Evolutionary conservation across 2,113 vertebrate genomes (phyloP).

Genomic region (Ia io): DNA sequence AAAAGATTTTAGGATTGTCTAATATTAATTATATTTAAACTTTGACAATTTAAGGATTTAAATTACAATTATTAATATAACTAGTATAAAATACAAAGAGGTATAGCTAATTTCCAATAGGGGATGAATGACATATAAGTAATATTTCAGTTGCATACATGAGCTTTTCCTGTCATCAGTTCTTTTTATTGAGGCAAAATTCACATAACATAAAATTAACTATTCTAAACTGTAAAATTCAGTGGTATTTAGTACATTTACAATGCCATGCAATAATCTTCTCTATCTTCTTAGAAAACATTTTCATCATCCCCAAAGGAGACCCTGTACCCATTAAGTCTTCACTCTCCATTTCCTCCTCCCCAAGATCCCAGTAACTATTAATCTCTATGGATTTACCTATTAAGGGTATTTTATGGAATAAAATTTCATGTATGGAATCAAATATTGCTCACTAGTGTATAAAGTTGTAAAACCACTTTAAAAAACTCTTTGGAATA

Average conservation of each 20-base stretch:
- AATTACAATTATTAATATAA: not conserved
- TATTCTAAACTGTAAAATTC: not conserved
- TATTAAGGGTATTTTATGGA: not conserved
- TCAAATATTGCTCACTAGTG: not conserved
- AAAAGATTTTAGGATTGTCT: not conserved
- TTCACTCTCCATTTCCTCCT: not conserved
- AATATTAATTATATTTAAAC: not conserved
- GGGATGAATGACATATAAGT: not conserved
- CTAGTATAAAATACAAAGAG: not conserved
- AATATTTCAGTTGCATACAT: not conserved
- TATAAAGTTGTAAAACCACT: not conserved
- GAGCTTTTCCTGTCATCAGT: not conserved
- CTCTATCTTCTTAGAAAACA: not conserved
- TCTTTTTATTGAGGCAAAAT: not conserved
- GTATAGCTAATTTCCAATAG: not conserved
- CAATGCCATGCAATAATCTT: not conserved
- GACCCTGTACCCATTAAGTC: rapidly evolving
- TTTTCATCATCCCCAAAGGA: not conserved
- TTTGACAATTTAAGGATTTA: not conserved
- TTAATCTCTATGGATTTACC: not conserved
- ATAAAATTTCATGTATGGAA: not conserved
- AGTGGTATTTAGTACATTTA: not conserved
- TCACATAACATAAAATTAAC: not conserved
- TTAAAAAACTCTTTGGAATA: not conserved
- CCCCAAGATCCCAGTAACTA: not conserved